Evolutionary conservation across 2,113 vertebrate species (phyloP), one percentile per base, ranked within the genome.

Genomic region (Physeter macrocephalus): DNA sequence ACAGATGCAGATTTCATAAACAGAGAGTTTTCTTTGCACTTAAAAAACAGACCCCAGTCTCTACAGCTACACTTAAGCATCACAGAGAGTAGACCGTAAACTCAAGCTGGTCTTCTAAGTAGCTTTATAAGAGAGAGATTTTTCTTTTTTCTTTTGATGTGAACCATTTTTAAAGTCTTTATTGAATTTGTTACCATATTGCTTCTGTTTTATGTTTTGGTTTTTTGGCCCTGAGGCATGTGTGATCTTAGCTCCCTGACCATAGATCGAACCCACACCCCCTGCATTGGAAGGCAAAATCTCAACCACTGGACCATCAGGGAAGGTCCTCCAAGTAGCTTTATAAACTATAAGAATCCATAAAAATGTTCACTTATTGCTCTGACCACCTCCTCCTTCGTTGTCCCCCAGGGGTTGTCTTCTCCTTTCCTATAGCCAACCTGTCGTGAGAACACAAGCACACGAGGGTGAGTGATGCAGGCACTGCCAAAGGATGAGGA

Each of bases 1-100:
- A 87, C 11, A 83, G 67, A 95, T 89, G 69, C 34, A 66, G 77
- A 92, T 77, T 97, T 93, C n/a, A 94, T 36, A 83, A 93, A 94
- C 54, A 90, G 0, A 52, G 57, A 23, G 14, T 71, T 95, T 90
- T 80, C 64, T 84, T 39, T 84, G 25, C 43, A 88, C 59, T 96
- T 94, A 59, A 95, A 72, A 96, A 71, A 64, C 39, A 88, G 80
- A 96, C 17, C n/a, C 21, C 25, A 86, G 41, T 80, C 41, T 92
- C 66, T 90, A 90, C 4, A 92, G 62, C 43, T 94, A 81, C 12
- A 92, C 61, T 90, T 72, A 69, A 74, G 18, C 1, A 1, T 90
- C 62, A 90, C 34, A 67, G 41, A 81, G 52, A 77, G 62, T 27
- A 52, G 36, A 80, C 0, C 34, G 31, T 66, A 97, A 75, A 97